A percentile compares a stretch with the other conserved stretches of the same genome.
Conservation (phyloP, 1,140 invertebrate species). For the Drosophila bipectinata region DNA sequence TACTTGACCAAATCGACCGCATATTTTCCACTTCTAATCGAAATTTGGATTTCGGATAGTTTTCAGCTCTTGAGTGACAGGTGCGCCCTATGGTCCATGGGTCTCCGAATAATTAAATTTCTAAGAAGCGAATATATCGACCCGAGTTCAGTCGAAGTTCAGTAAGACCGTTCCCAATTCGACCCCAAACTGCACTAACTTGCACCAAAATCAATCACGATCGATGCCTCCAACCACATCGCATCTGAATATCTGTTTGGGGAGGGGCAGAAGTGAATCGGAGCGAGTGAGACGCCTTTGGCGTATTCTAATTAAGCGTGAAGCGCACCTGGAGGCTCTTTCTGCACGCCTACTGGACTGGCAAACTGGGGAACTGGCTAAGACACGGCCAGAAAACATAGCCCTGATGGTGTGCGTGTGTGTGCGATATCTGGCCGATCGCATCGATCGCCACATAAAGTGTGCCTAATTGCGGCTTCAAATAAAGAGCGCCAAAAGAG, state of each 20-base stretch:
- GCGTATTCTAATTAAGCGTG: slow-evolving; percentile 82
- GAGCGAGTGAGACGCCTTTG: slow-evolving; percentile 37
- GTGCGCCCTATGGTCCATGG: slow-evolving; percentile 28
- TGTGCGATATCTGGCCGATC: slow-evolving; percentile 51
- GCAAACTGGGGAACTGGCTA: background rate
- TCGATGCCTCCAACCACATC: slow-evolving; percentile 15
- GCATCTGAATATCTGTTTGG: slow-evolving; percentile 6
- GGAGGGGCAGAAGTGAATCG: slow-evolving; percentile 13
- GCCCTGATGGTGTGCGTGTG: slow-evolving; percentile 19
- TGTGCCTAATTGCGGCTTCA: slow-evolving; percentile 83
- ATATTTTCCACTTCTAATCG: slow-evolving; percentile 4
- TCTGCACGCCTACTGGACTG: slow-evolving; percentile 57
- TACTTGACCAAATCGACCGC: slow-evolving; percentile 23
- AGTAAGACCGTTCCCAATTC: slow-evolving; percentile 15
- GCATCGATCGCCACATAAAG: slow-evolving; percentile 75
- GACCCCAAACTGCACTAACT: slow-evolving; percentile 34
- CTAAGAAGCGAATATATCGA: slow-evolving; percentile 48
- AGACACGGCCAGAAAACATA: background rate
- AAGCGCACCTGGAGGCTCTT: slow-evolving; percentile 82
- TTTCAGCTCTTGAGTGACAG: slow-evolving; percentile 52
- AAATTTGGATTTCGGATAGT: slow-evolving; percentile 13
- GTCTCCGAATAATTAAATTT: slow-evolving; percentile 43
- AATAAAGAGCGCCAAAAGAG: slow-evolving; percentile 69
- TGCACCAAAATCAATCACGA: slow-evolving; percentile 65
- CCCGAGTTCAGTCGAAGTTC: slow-evolving; percentile 8